Conservation (phyloP, 2,113 vertebrate species). For the Formicarius rufipectus region DNA sequence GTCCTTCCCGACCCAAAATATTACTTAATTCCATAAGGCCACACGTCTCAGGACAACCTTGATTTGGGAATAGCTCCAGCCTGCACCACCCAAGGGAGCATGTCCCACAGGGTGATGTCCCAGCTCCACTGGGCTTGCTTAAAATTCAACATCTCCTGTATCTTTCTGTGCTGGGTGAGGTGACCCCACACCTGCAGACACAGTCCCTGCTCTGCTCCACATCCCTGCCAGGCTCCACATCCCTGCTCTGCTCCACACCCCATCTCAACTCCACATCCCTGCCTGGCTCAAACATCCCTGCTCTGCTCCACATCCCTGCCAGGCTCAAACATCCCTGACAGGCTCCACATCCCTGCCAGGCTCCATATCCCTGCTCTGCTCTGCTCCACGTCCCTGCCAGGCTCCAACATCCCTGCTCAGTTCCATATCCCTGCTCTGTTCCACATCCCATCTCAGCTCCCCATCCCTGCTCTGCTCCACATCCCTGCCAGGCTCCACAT, state of each 20-base stretch:
- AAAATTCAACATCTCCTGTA: accelerated
- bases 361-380: background rate
- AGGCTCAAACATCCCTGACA: no score
- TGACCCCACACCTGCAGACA: background rate
- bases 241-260: background rate
- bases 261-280: no score
- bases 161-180: background rate
- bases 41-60: background rate
- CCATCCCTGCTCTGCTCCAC: no score
- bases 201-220: no score
- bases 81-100: background rate
- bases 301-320: background rate
- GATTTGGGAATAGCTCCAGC: background rate
- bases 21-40: accelerated
- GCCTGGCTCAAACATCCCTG: background rate
- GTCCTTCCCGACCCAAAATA: background rate
- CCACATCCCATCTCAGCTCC: background rate
- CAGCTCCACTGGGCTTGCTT: background rate
- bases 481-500: background rate
- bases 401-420: background rate
- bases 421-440: background rate
- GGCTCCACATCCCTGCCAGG: background rate
- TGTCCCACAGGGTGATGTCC: background rate
- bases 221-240: background rate
- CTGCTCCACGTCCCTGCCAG: background rate